Percentiles rank a stretch among this genome's conserved stretches.
Evolutionary conservation across 2,888 invertebrate species (phyloP).

Genomic region (Pyrrhosoma nymphula): DNA sequence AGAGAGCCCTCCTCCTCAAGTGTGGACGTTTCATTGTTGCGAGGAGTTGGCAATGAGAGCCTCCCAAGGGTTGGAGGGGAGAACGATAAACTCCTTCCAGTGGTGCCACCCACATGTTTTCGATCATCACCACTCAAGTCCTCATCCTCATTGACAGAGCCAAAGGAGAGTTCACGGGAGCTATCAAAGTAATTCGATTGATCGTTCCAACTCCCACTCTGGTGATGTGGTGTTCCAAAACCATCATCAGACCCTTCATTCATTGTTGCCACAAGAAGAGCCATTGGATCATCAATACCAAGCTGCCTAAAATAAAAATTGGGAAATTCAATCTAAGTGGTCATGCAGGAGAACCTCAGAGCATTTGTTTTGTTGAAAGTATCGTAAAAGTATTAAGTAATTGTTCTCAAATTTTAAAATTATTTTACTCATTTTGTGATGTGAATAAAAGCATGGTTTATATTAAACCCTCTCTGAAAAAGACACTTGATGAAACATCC

Average conservation of each 20-base stretch:
- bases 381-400: too few species aligned
- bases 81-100: slow-evolving; percentile 66
- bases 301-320: slow-evolving; percentile 77
- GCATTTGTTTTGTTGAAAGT: too few species aligned
- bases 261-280: slow-evolving; percentile 78
- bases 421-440: too few species aligned
- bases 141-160: slow-evolving; percentile 60
- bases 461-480: too few species aligned
- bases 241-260: slow-evolving; percentile 68
- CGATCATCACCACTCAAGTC: slow-evolving; percentile 20
- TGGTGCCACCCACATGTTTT: not conserved
- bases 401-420: too few species aligned
- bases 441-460: too few species aligned
- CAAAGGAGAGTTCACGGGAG: slow-evolving; percentile 41
- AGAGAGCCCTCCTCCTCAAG: not conserved
- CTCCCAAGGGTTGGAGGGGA: slow-evolving; percentile 40
- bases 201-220: slow-evolving; percentile 15
- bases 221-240: slow-evolving; percentile 1
- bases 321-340: not conserved
- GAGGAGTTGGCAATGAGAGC: slow-evolving; percentile 33
- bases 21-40: not conserved
- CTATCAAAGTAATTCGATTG: not conserved
- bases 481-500: too few species aligned
- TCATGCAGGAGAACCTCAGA: not conserved
- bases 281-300: slow-evolving; percentile 90